Conservation (phyloP, 2,797 vertebrate species). For the Bufotes viridis region DNA sequence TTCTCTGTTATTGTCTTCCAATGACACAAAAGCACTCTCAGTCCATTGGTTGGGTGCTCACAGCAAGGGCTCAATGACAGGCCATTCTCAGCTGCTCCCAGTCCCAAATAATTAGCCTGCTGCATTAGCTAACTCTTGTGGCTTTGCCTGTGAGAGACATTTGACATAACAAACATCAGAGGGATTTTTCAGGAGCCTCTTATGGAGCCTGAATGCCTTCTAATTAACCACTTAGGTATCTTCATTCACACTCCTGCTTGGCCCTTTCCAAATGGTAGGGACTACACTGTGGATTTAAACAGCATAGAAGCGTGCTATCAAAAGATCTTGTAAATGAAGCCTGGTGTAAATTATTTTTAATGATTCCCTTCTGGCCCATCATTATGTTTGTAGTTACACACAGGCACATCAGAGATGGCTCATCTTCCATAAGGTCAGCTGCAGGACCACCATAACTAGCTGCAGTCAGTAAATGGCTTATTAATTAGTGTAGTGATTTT, state of each 20-base stretch:
- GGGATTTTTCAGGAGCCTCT: slow-evolving; percentile 98
- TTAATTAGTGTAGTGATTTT: slow-evolving; percentile 99
- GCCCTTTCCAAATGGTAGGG: slow-evolving; percentile 93
- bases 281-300: slow-evolving; percentile 92
- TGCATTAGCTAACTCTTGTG: slow-evolving; percentile 91
- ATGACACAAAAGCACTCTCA: slow-evolving; percentile 75
- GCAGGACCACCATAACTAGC: slow-evolving; percentile 95
- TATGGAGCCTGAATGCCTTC: slow-evolving; percentile 95
- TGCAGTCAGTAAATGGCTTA: slow-evolving; percentile 99
- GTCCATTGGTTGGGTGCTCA: slow-evolving; percentile 75
- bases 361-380: slow-evolving; percentile 99
- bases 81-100: slow-evolving; percentile 89
- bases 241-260: slow-evolving; percentile 88
- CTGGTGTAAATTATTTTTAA: slow-evolving; percentile 99
- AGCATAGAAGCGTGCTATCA: slow-evolving; percentile 97
- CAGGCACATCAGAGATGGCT: slow-evolving; percentile 97
- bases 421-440: slow-evolving; percentile 95
- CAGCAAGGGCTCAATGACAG: slow-evolving; percentile 77
- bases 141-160: slow-evolving; percentile 97
- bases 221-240: slow-evolving; percentile 99
- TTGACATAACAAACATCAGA: slow-evolving; percentile 99
- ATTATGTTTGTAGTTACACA: slow-evolving; percentile 99
- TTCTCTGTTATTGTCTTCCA: slow-evolving; percentile 37
- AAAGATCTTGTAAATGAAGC: slow-evolving; percentile 99
- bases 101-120: slow-evolving; percentile 95